Base-by-base conservation (phyloP, 92 coral and sea anemone genomes). In the Virgularia gustaviana region DNA sequence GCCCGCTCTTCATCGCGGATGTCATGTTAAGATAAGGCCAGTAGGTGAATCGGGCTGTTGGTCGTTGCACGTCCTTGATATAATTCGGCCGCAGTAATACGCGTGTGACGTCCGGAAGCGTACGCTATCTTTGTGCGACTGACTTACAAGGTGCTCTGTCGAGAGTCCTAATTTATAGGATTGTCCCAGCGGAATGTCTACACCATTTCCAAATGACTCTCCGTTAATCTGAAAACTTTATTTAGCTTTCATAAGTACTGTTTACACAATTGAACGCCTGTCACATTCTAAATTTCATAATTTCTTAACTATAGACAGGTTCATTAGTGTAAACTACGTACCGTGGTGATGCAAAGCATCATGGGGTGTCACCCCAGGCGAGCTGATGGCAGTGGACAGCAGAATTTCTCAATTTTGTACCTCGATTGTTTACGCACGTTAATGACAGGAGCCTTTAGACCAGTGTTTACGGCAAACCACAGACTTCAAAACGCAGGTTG, bases 151-250 rank as follows among this genome's bases (percentile, higher is more conserved):
- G 8, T 45, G 34, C 8, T 68, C 61, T 12, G 59, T 68, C 45
- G 75, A 49, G 34, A 49, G n/a, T n/a, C n/a, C n/a, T n/a, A 51
- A 61, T 68, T 49, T 68, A 68, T 68, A 68, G 54, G 47, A 53
- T n/a, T 68, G 28, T 43, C 30, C 60, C 23, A 42, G 43, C n/a
- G 59, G 57, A 33, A 20, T 35, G 61, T 33, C 24, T 37, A 31
- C 59, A 33, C 19, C 45, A 49, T 35, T 32, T 49, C 51, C 54
- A 10, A 15, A 49, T 29, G 51, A 30, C 75, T 49, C 55, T 12
- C 73, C 51, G 75, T 68, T 68, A 68, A 68, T 68, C 75, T 68
- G 75, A 68, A 68, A 68, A 68, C 75, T 68, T 49, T 68, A 68
- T 68, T 68, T 68, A 68, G 75, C 61, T 68, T 68, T 68, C 75